Conservation (phyloP, 2,888 invertebrate species). For the Neria commutata region DNA sequence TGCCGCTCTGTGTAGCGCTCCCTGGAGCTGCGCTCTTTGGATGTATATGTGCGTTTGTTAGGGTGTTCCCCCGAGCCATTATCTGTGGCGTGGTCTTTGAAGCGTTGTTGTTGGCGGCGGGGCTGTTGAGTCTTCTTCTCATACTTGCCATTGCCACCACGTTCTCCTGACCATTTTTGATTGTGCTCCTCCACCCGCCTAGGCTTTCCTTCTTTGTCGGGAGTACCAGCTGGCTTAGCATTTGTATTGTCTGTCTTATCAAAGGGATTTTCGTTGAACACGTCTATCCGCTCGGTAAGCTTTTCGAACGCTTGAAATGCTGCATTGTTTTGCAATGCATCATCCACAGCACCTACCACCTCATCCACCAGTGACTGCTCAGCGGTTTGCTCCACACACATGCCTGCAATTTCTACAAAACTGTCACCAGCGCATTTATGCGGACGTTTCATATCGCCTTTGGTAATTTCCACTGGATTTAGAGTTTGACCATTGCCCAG, state of each 20-base stretch:
- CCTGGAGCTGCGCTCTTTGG: constrained; percentile 26
- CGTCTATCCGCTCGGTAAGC: constrained; percentile 37
- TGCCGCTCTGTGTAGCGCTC: constrained; percentile 22
- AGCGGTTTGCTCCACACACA: constrained; percentile 45
- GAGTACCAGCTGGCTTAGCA: not conserved
- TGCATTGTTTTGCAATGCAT: constrained; percentile 41
- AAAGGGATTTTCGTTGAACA: constrained; percentile 22
- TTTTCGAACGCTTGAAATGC: constrained; percentile 41
- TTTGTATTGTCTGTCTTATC: constrained; percentile 12
- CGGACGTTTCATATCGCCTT: constrained; percentile 43
- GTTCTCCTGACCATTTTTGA: constrained; percentile 1
- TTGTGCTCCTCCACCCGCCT: not conserved
- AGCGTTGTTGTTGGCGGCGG: constrained; percentile 14
- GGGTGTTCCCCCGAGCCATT: constrained; percentile 34
- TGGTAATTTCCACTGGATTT: constrained; percentile 42
- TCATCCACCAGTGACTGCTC: constrained; percentile 37
- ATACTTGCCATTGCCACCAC: not conserved
- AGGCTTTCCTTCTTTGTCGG: not conserved
- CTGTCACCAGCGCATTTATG: constrained; percentile 47
- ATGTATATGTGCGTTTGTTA: constrained; percentile 10
- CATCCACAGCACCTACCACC: constrained; percentile 40
- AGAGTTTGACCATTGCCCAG: constrained; percentile 45
- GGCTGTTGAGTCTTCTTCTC: constrained; percentile 14
- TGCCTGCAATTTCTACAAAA: constrained; percentile 49
- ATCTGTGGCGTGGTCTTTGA: constrained; percentile 20